Percentiles rank a stretch among this genome's conserved stretches.
These are phyloP conservation scores for Dryomyza anilis DNA, from an alignment of 2,888 invertebrate species.

Conservation along the genomic window DNA sequence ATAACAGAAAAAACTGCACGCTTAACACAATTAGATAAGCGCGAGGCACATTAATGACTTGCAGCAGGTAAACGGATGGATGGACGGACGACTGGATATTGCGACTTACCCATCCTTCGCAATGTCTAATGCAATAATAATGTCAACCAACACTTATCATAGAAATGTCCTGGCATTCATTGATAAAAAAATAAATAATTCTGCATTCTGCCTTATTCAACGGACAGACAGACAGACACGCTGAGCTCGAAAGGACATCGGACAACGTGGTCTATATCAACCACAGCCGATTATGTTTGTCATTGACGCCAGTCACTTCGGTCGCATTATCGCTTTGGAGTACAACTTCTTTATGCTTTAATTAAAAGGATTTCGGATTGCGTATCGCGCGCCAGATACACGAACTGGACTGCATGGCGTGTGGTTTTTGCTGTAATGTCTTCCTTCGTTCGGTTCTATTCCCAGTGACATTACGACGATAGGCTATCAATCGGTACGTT, in stretches of 20 bases:
- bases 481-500: no score
- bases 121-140: background rate
- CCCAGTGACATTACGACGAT: no score
- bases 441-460: no score
- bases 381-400: no score
- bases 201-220: no score
- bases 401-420: background rate
- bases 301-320: background rate
- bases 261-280: background rate
- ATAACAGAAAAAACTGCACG: background rate
- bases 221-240: no score
- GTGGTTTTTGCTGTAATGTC: background rate
- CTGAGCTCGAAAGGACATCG: no score
- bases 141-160: background rate
- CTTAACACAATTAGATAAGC: background rate
- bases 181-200: no score
- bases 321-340: constrained; percentile 8
- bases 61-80: background rate
- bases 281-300: background rate
- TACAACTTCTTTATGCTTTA: constrained; percentile 50
- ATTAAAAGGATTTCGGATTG: constrained; percentile 53
- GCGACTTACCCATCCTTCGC: no score
- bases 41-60: no score
- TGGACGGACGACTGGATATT: background rate
- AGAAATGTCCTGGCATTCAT: no score